Percentiles rank a stretch among this genome's conserved stretches.
Conservation (phyloP, 2,113 vertebrate species). For the Grammomys surdaster region DNA sequence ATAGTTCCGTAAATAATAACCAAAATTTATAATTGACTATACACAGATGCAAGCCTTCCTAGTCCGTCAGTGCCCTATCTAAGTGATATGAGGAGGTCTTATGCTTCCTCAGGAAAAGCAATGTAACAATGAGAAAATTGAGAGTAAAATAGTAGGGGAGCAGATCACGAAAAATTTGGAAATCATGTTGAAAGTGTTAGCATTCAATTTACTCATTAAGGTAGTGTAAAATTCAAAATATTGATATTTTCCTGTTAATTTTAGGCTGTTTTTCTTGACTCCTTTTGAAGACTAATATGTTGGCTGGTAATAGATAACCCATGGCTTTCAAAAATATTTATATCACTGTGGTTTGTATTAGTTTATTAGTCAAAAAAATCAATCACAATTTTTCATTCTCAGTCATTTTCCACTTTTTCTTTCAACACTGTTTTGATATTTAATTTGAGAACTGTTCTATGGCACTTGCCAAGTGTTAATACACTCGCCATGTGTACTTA, state of each 20-base stretch:
- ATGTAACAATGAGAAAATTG: background rate
- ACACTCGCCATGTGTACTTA: background rate
- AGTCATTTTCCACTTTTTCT: background rate
- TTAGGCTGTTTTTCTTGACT: background rate
- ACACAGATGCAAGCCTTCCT: background rate
- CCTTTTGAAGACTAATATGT: background rate
- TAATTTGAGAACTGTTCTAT: background rate
- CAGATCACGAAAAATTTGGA: background rate
- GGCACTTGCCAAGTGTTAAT: background rate
- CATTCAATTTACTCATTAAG: background rate
- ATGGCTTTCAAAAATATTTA: background rate
- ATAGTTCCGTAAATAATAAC: background rate
- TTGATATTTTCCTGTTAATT: background rate
- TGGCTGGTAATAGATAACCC: background rate
- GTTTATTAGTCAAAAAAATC: background rate
- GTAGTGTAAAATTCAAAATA: background rate
- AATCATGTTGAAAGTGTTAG: background rate
- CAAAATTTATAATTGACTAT: background rate
- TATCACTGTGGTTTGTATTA: background rate
- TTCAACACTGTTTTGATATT: background rate
- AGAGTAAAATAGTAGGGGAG: background rate
- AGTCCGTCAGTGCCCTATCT: background rate
- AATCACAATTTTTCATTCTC: background rate
- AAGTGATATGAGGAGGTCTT: background rate
- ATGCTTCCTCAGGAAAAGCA: background rate